Percentiles rank a stretch among this genome's conserved stretches.
Evolutionary conservation across 2,888 invertebrate genomes (phyloP).

Genomic region (Pammene aurita): DNA sequence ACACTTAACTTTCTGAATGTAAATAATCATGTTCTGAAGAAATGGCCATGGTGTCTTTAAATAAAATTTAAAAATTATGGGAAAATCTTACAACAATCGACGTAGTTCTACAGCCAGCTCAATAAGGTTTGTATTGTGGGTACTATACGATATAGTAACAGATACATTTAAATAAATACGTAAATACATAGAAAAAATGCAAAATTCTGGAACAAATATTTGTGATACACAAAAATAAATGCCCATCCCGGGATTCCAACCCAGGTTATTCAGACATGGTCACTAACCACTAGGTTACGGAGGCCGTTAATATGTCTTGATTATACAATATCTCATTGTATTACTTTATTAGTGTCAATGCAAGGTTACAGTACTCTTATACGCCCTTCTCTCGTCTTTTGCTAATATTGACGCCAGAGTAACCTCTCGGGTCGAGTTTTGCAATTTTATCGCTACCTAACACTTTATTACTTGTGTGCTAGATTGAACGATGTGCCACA

Average conservation of each 20-base stretch:
- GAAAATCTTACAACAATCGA: no score
- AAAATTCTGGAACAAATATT: no score
- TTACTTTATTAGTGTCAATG: neutral
- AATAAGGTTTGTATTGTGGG: no score
- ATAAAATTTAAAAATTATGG: neutral
- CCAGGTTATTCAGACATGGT: no score
- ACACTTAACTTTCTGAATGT: no score
- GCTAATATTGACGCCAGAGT: slow-evolving; percentile 17
- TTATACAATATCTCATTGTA: slow-evolving; percentile 10
- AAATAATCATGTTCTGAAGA: neutral
- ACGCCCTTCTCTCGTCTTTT: slow-evolving; percentile 26
- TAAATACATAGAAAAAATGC: no score
- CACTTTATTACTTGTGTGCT: slow-evolving; percentile 10
- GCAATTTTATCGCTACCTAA: slow-evolving; percentile 25
- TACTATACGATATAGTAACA: no score
- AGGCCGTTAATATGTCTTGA: neutral
- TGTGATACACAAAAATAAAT: no score
- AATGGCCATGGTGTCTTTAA: neutral
- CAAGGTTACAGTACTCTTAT: slow-evolving; percentile 4
- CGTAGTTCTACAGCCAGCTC: no score
- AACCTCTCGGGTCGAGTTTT: slow-evolving; percentile 26
- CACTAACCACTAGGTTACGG: no score
- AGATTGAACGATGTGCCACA: neutral
- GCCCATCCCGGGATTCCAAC: no score
- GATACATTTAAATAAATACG: no score